Percentiles rank a stretch among this genome's conserved stretches.
phyloP scores from a whole-genome alignment of 2,888 invertebrate species.

The Heteromurus nitidus region DNA sequence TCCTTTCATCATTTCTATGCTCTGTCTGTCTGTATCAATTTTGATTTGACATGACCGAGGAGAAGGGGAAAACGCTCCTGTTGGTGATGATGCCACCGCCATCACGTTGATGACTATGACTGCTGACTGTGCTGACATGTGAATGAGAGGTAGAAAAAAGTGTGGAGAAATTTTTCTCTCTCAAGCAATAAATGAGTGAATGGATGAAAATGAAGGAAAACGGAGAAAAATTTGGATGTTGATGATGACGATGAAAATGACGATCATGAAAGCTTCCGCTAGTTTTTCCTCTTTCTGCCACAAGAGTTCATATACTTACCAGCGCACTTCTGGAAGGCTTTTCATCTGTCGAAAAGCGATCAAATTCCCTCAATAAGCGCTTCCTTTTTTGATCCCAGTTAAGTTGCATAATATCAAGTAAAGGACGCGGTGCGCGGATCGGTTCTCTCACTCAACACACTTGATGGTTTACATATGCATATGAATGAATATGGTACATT shows the following conservation, averaged over 20 bases:
- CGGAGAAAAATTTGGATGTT: slow-evolving; percentile 10
- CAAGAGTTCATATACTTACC: neutral
- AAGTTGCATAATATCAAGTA: slow-evolving; percentile 22
- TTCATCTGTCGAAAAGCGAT: slow-evolving; percentile 11
- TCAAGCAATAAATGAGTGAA: slow-evolving; percentile 37
- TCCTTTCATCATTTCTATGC: neutral
- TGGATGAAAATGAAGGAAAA: slow-evolving; percentile 28
- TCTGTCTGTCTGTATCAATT: slow-evolving; percentile 32
- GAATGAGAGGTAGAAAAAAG: slow-evolving; percentile 36
- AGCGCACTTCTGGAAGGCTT: neutral
- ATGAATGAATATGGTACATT: neutral
- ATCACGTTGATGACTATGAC: neutral
- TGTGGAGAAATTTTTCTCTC: slow-evolving; percentile 12
- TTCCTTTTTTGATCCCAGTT: slow-evolving; percentile 21
- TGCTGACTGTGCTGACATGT: slow-evolving; percentile 62
- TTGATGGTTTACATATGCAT: slow-evolving; percentile 2
- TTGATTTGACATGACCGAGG: slow-evolving; percentile 42
- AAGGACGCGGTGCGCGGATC: neutral
- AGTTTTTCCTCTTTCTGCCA: neutral
- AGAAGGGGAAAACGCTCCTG: neutral
- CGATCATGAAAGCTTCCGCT: slow-evolving; percentile 20
- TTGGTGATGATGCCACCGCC: slow-evolving; percentile 20
- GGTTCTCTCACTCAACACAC: neutral
- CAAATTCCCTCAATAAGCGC: slow-evolving; percentile 19
- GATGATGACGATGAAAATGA: slow-evolving; percentile 18